Evolutionary conservation across 2,888 invertebrate genomes (phyloP), one percentile per base, ranked within the genome.

Genomic region (Aricia artaxerxes): DNA sequence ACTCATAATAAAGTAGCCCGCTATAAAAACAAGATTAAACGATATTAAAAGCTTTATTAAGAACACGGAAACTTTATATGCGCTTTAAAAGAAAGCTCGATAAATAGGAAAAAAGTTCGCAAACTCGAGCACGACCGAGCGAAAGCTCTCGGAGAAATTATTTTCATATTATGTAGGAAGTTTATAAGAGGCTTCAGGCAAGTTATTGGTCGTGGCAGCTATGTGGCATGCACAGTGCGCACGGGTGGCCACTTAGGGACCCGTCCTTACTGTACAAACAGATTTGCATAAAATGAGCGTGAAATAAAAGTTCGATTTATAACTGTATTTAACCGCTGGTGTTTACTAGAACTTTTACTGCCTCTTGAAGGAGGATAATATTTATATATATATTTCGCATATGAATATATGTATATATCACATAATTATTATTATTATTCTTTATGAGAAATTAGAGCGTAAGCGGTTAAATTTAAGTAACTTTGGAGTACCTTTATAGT

Each of bases 11-110:
- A 49, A 75, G 49, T 24, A 75, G 75, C 57, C 57, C 57, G 72
- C 78, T 73, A 44, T 40, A 31, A 73, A 49, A 80, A 78, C 78
- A 78, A 75, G 75, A 79, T 60, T 73, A 77, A 31, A n/a, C 61
- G 79, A 75, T 75, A 79, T 76, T 76, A 76, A 76, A 76, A 76
- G 76, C 76, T 76, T 76, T 76, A 76, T 57, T 35, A 76, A 76
- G 57, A 76, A 35, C 76, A 76, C 76, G 76, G 76, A 16, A 76
- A 76, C 76, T 76, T 76, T 76, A 76, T 57, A 57, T 76, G 76
- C 53, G 24, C 49, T 76, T 35, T 13, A 16, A 76, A 76, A 76
- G 76, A 76, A 76, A 76, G 76, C 76, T 16, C 57, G 57, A 57
- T 57, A 76, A 76, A 76, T 57, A 76, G 16, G 7, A 24, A 53